Conservation (phyloP, 2,113 vertebrate species). For the Hoplias malabaricus region DNA sequence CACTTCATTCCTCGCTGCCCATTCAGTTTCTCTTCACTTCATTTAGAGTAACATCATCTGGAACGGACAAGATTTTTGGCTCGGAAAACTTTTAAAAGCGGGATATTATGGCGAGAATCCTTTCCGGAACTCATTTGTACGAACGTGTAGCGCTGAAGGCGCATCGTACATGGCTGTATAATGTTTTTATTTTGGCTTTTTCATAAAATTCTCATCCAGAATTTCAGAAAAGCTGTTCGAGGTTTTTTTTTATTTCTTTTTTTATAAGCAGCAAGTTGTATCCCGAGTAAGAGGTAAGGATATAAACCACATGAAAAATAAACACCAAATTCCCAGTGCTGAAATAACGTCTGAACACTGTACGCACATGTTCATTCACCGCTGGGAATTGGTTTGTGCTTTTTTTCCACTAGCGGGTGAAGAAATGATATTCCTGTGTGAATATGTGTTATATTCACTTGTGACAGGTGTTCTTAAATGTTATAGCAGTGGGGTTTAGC, state of each 20-base stretch:
- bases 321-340: background rate
- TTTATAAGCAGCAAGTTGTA: background rate
- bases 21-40: background rate
- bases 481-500: too few species aligned
- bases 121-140: background rate
- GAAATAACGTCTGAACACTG: background rate
- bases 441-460: too few species aligned
- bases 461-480: too few species aligned
- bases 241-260: background rate
- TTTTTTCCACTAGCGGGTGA: too few species aligned
- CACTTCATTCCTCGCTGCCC: conserved; percentile 6
- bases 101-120: background rate
- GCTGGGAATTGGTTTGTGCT: background rate
- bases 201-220: background rate
- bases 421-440: too few species aligned
- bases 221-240: background rate
- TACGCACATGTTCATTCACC: background rate
- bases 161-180: background rate
- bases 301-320: background rate
- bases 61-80: background rate
- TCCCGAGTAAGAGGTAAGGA: background rate
- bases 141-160: background rate
- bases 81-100: conserved; percentile 12
- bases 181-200: background rate
- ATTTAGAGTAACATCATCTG: background rate